Evolutionary conservation across 2,797 vertebrate species (phyloP).

Genomic region (Phrynocephalus vlangalii): DNA sequence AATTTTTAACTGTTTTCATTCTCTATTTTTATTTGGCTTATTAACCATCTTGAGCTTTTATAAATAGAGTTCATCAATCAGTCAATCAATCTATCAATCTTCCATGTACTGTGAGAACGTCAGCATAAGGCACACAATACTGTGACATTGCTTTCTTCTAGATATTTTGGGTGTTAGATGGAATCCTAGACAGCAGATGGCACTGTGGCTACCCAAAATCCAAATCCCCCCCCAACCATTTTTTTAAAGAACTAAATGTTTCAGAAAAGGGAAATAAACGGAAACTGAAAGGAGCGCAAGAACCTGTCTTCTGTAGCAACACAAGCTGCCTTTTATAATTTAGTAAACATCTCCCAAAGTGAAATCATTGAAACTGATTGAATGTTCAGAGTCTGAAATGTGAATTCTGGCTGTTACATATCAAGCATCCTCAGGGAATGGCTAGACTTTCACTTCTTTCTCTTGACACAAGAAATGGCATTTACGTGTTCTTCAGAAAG

Average conservation of each 20-base stretch:
- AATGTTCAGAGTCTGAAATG: neutral
- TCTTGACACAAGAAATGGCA: neutral
- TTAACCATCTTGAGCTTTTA: no score
- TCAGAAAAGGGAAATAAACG: neutral
- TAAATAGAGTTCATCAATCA: no score
- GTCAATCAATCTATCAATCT: no score
- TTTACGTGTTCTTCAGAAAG: no score
- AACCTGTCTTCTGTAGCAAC: neutral
- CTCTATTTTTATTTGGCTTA: no score
- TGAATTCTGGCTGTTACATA: neutral
- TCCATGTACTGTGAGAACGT: no score
- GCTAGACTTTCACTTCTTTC: no score
- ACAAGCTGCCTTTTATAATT: no score
- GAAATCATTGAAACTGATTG: neutral
- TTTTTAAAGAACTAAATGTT: neutral
- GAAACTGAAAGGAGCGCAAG: neutral
- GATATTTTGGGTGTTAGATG: neutral
- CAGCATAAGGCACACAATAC: no score
- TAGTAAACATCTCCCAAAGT: neutral
- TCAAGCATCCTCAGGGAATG: no score
- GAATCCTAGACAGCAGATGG: constrained; percentile 20
- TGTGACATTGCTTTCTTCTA: neutral
- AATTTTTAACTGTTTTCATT: no score
- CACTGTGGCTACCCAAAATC: constrained; percentile 23
- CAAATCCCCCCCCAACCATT: neutral